Evolutionary conservation across 2,113 vertebrate genomes (phyloP).

Genomic region (Xiphias gladius): DNA sequence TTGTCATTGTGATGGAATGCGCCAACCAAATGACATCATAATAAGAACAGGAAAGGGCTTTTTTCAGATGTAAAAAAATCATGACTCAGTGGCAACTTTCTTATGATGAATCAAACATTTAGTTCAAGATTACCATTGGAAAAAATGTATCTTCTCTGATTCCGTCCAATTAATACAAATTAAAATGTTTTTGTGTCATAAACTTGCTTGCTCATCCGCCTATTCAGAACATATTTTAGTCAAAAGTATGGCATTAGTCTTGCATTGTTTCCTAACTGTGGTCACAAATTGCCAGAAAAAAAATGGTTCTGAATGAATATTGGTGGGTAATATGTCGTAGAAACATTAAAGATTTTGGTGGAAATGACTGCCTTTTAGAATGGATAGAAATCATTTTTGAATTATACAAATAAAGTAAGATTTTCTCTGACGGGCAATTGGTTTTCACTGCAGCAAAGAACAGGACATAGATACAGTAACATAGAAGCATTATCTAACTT

Average conservation of each 20-base stretch:
- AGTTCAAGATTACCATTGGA: neutral
- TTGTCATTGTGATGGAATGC: neutral
- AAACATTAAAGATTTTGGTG: neutral
- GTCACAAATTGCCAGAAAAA: neutral
- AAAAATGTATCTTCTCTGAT: conserved; percentile 1
- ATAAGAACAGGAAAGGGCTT: neutral
- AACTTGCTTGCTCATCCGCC: neutral
- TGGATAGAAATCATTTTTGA: neutral
- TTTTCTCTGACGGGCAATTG: neutral
- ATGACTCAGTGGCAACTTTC: neutral
- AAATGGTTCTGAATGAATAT: neutral
- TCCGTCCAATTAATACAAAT: neutral
- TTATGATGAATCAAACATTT: neutral
- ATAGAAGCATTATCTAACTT: neutral
- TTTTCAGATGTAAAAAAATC: conserved; percentile 8
- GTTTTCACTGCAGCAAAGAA: neutral
- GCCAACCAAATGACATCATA: neutral
- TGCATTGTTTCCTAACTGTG: neutral
- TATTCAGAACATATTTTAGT: neutral
- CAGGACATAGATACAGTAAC: neutral
- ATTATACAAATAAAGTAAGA: neutral
- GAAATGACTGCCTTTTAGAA: neutral
- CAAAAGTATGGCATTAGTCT: neutral
- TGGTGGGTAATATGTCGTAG: neutral
- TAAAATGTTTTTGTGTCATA: neutral